phyloP scores from a whole-genome alignment of 1,140 invertebrate genomes.

The Acromyrmex echinatior region DNA sequence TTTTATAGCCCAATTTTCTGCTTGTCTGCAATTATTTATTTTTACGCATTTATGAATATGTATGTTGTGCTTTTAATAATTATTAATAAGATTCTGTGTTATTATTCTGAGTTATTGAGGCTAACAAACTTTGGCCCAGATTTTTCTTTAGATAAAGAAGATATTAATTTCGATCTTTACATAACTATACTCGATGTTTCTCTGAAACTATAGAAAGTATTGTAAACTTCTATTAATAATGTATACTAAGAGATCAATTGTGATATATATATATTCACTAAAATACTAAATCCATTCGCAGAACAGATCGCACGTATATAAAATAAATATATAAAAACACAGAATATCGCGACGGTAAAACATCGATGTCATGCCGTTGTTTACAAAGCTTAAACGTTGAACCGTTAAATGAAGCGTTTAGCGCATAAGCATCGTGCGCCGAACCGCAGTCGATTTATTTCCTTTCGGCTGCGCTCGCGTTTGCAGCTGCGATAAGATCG shows the following conservation, averaged over 20 bases:
- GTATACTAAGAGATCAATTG: neutral
- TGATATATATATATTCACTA: neutral
- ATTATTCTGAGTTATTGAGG: neutral
- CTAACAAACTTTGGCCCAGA: neutral
- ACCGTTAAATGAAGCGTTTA: conserved; percentile 53
- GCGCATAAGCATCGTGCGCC: conserved; percentile 26
- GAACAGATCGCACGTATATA: neutral
- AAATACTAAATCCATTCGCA: neutral
- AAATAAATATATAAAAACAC: conserved; percentile 8
- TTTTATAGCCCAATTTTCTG: neutral
- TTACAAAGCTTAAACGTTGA: conserved; percentile 5
- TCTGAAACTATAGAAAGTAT: neutral
- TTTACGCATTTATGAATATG: neutral
- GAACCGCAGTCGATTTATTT: conserved; percentile 72
- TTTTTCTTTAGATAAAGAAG: neutral
- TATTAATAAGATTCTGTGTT: neutral
- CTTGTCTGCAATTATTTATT: neutral
- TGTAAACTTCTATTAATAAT: neutral
- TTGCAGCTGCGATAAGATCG: conserved; percentile 56
- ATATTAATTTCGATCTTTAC: neutral
- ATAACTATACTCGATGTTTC: neutral
- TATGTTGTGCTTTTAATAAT: neutral
- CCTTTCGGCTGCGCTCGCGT: conserved; percentile 63
- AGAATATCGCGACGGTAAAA: neutral
- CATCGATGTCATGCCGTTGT: neutral